Percentiles rank a stretch among this genome's conserved stretches.
Conservation (phyloP, 1,140 invertebrate genomes). For the Bombus waltoni region DNA sequence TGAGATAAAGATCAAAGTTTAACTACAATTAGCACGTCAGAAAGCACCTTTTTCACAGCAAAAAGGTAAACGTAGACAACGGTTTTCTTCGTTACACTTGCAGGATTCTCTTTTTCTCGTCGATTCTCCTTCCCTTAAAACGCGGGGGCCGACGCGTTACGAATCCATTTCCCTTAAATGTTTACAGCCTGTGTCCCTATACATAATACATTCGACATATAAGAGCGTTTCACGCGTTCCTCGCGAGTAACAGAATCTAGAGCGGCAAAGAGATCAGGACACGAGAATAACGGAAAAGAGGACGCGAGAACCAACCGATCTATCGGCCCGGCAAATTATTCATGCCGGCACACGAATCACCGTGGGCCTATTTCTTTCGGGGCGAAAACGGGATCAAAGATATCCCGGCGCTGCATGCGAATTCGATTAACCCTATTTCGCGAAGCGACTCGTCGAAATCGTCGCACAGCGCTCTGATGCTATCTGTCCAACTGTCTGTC, state of each 20-base stretch:
- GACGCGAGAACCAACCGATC: conserved; percentile 34
- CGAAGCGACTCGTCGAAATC: conserved; percentile 56
- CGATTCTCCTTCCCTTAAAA: not conserved
- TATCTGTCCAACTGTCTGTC: conserved; percentile 18
- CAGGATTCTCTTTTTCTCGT: not conserved
- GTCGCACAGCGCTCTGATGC: not conserved
- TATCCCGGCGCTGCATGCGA: conserved; percentile 39
- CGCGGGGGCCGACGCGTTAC: not conserved
- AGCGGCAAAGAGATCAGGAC: conserved; percentile 38
- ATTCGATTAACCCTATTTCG: conserved; percentile 74
- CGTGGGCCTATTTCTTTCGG: conserved; percentile 38
- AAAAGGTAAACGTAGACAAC: not conserved
- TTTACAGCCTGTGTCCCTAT: not conserved
- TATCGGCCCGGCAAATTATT: conserved; percentile 48
- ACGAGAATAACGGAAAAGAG: conserved; percentile 35
- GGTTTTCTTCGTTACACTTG: not conserved
- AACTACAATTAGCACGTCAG: not conserved
- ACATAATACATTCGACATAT: conserved; percentile 38
- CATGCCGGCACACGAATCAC: conserved; percentile 47
- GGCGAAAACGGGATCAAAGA: conserved; percentile 45
- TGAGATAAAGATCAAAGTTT: not conserved
- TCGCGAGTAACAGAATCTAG: conserved; percentile 41
- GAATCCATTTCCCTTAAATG: conserved; percentile 6
- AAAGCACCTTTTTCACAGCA: not conserved
- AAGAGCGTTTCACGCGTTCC: conserved; percentile 45